Evolutionary conservation across 2,797 vertebrate genomes (phyloP).

Genomic region (Tamandua tetradactyla): DNA sequence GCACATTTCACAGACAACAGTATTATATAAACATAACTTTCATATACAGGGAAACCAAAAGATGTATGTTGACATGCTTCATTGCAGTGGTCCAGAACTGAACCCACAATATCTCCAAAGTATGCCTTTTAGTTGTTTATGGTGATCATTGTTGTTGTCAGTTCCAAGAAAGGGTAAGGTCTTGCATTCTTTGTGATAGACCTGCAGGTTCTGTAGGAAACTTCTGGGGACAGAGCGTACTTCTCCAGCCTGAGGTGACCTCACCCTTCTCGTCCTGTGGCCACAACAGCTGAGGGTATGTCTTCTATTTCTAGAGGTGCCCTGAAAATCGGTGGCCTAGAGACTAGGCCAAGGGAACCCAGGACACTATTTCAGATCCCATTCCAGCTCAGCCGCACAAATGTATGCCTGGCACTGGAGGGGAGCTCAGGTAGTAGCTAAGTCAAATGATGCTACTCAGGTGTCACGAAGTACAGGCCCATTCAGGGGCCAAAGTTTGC

Average conservation of each 20-base stretch:
- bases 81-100: too few relatives aligned
- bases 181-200: neutral
- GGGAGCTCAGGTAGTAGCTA: neutral
- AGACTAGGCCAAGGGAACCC: neutral
- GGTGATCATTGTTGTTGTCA: neutral
- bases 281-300: neutral
- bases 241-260: neutral
- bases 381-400: neutral
- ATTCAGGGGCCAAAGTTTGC: neutral
- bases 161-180: neutral
- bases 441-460: neutral
- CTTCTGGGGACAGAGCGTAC: neutral
- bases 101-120: neutral
- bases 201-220: neutral
- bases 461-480: neutral
- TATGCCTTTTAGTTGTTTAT: neutral
- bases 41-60: too few relatives aligned
- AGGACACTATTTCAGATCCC: neutral
- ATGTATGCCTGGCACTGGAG: neutral
- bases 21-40: too few relatives aligned
- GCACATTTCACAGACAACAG: too few relatives aligned
- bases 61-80: too few relatives aligned
- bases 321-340: neutral
- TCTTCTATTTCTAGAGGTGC: neutral
- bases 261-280: neutral